A percentile compares a stretch with the other conserved stretches of the same genome.
phyloP scores from a whole-genome alignment of 2,797 vertebrate species.

The Cuculus canorus region DNA sequence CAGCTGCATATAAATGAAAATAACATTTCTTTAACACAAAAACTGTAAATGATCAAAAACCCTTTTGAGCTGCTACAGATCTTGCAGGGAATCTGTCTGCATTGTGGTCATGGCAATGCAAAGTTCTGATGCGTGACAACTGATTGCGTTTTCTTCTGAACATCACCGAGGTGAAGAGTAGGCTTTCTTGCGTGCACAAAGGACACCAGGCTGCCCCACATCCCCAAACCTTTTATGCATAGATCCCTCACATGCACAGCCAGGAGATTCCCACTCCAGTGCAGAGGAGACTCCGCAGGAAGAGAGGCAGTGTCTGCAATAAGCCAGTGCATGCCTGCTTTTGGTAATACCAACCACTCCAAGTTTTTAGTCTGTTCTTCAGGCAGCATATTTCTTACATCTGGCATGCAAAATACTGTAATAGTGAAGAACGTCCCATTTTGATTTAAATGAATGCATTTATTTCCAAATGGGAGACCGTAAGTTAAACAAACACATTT shows the following conservation, averaged over 20 bases:
- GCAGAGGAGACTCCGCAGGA: background rate
- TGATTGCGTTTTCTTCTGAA: background rate
- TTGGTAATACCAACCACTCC: background rate
- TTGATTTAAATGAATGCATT: constrained; percentile 72
- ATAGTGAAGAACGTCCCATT: constrained; percentile 46
- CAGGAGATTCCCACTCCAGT: background rate
- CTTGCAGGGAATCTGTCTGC: background rate
- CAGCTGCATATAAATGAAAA: constrained; percentile 8
- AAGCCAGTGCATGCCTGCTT: background rate
- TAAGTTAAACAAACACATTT: constrained; percentile 72
- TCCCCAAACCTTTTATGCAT: background rate
- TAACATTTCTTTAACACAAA: background rate
- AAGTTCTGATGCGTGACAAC: background rate
- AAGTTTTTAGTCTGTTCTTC: constrained; percentile 29
- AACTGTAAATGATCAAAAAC: background rate
- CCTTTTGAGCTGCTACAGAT: background rate
- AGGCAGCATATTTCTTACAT: constrained; percentile 42
- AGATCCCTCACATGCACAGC: background rate
- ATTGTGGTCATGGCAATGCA: fast-evolving
- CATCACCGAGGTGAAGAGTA: background rate
- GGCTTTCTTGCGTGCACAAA: background rate
- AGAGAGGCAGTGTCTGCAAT: background rate
- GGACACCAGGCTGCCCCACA: background rate
- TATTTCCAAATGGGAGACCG: constrained; percentile 61
- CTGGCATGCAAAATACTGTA: constrained; percentile 59